Base-by-base conservation (phyloP, 2,888 invertebrate genomes). In the Eristalis arbustorum region DNA sequence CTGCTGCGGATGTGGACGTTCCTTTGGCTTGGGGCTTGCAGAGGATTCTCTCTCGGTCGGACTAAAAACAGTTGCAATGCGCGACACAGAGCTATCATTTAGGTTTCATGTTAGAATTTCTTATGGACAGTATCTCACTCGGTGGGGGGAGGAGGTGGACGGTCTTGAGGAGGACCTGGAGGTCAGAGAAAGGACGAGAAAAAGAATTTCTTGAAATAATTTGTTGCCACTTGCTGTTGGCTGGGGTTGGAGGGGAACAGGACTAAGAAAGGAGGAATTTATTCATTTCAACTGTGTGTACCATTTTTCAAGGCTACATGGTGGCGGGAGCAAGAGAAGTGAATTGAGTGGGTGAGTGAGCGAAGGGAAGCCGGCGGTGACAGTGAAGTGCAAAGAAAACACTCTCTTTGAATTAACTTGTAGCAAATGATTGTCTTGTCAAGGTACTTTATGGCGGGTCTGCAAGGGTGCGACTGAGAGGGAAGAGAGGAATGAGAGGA, bases 81-180 rank as follows among this genome's bases (percentile, higher is more conserved):
- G 49, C 72, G 72, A 72, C 72, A 62, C 22, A 49, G 49, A 72
- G 72, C 72, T 72, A 72, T 63, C 63, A 72, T 63, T 63, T 63
- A 31, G 72, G 28, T 42, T 72, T 49, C 62, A 62, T 72, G 62
- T 72, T 71, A 42, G 71, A 42, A 61, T 71, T 61, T 61, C 61
- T 42, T 72, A 63, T 49, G 63, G 28, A 62, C 31, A 34, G 6
- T 63, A 72, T 72, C 62, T 72, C 42, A 72, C 49, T 18, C 25
- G 25, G 25, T 25, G 6, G 31, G 31, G 8, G 31, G 31, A 31
- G 68, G 56, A n/a, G 18, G 23, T 68, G 22, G 59, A 59, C n/a
- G 68, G 31, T 31, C n/a, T 25, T 13, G 59, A 61, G 13, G 31
- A 14, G n/a, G 49, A 49, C 2, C 31, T 11, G 31, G 25, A 42